These are phyloP conservation scores for Sesamia nonagrioides DNA, from an alignment of 1,140 invertebrate species.

Conservation along the genomic window DNA sequence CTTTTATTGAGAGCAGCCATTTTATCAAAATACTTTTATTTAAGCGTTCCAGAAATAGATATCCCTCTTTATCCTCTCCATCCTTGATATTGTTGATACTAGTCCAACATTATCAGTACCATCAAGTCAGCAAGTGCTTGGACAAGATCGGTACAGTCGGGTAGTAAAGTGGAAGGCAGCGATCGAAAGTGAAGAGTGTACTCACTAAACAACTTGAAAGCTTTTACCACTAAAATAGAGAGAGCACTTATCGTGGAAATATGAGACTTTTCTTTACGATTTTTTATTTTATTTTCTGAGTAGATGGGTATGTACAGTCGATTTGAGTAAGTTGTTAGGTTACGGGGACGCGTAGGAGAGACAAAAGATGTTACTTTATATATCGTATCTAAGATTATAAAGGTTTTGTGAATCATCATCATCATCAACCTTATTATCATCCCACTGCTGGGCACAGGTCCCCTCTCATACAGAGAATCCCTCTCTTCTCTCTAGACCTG, in stretches of 20 bases:
- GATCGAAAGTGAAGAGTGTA: slow-evolving; percentile 55
- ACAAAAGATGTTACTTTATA: too few species aligned
- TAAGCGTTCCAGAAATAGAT: neutral
- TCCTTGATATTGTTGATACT: neutral
- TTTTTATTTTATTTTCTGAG: neutral
- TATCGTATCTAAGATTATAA: too few species aligned
- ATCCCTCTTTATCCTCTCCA: neutral
- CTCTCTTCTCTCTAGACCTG: too few species aligned
- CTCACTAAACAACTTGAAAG: slow-evolving; percentile 49
- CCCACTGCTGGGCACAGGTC: too few species aligned
- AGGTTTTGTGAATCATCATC: too few species aligned
- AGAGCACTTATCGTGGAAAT: slow-evolving; percentile 7
- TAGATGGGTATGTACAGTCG: neutral
- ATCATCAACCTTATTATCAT: too few species aligned
- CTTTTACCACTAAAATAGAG: slow-evolving; percentile 18
- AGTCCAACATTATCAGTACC: neutral
- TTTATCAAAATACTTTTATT: neutral
- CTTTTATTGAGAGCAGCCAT: too few species aligned
- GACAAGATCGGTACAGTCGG: slow-evolving; percentile 15
- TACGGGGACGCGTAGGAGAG: too few species aligned
- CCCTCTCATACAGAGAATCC: too few species aligned
- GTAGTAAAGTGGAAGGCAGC: slow-evolving; percentile 39
- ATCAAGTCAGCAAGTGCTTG: neutral
- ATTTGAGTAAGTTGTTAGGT: too few species aligned
- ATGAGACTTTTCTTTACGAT: slow-evolving; percentile 25